Evolutionary conservation across 2,888 invertebrate genomes (phyloP).

Genomic region (Petrolisthes manimaculis): DNA sequence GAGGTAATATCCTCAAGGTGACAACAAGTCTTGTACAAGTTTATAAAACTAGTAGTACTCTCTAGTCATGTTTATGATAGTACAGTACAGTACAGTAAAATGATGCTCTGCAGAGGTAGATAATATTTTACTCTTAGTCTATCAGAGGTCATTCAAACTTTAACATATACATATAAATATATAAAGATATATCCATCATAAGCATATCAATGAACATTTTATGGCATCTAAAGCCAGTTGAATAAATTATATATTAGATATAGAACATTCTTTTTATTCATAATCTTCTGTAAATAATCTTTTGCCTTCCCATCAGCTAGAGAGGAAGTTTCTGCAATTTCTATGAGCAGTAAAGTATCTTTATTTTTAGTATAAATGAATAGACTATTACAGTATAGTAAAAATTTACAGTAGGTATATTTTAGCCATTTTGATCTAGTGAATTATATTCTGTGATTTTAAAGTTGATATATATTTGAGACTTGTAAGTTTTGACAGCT

Average conservation of each 20-base stretch:
- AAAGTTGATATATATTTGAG: not conserved
- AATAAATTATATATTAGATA: constrained; percentile 25
- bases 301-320: constrained; percentile 19
- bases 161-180: not conserved
- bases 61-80: constrained; percentile 17
- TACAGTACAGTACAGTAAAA: too few relatives aligned
- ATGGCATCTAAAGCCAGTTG: constrained; percentile 23
- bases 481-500: too few relatives aligned
- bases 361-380: not conserved
- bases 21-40: not conserved
- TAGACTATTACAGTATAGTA: not conserved
- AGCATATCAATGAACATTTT: constrained; percentile 31
- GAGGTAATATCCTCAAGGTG: not conserved
- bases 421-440: not conserved
- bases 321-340: constrained; percentile 1
- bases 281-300: constrained; percentile 25
- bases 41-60: not conserved
- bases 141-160: not conserved
- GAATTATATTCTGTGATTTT: not conserved
- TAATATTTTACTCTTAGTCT: constrained; percentile 28
- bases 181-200: not conserved
- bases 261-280: constrained; percentile 25
- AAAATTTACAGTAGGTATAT: not conserved
- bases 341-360: constrained; percentile 1
- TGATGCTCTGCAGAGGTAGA: constrained; percentile 15